Evolutionary conservation across 2,797 vertebrate genomes (phyloP), one percentile per base, ranked within the genome.

Genomic region (Anniella stebbinsi): DNA sequence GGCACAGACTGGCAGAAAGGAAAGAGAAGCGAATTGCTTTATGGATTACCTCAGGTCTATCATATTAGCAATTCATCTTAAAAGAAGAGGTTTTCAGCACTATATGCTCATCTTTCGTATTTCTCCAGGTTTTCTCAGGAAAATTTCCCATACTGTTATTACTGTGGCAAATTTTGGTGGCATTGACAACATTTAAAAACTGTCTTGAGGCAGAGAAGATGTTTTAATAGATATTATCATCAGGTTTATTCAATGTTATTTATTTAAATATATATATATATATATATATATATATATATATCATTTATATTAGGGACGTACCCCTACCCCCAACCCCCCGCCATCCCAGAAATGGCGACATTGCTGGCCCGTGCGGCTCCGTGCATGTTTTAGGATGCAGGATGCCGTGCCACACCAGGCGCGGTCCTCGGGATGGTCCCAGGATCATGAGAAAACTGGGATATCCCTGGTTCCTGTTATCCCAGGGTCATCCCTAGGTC

Each of bases 1-100:
- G 95, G 89, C 67, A 89, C 72, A 25, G 75, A 85, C 91, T 95
- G 38, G 48, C 75, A 51, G 80, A 92, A 95, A 94, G 72, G 93
- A 90, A 92, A 90, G 92, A 93, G 70, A 28, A 93, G 41, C 94
- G 93, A 95, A 96, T 96, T 94, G 80, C 77, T 93, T 90, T 92
- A 90, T 94, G 88, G 88, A 94, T 97, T 95, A 94, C 76, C 86
- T 91, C 76, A 89, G 67, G 11, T 89, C 84, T n/a, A 80, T 60
- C 41, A 88, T 15, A 88, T 69, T 78, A 73, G 36, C 89, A 92
- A 90, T 86, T 92, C 93, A 89, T 63, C 86, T 94, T 92, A 93
- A 88, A 48, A 91, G 25, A 93, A 86, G 21, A 70, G 73, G 93
- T 88, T 72, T 95, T 94, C 3, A 4, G 1, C 41, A 91, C 87